A percentile compares a stretch with the other conserved stretches of the same genome.
phyloP scores from a whole-genome alignment of 2,888 invertebrate species.

The Nipponacmea schrenckii region DNA sequence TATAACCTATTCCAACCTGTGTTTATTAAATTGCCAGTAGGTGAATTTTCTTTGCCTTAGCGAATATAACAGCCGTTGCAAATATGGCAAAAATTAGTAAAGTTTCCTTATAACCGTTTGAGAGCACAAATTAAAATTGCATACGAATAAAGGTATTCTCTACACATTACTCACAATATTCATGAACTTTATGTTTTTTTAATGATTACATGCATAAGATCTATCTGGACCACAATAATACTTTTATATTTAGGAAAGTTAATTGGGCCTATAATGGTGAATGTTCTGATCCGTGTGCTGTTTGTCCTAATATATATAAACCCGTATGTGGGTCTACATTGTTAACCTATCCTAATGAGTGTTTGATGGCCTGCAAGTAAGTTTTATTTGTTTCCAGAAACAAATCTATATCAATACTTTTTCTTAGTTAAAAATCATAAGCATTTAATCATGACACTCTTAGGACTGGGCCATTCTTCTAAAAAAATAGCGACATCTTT shows the following conservation, averaged over 20 bases:
- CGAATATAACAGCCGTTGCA: too few relatives aligned
- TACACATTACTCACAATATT: not conserved
- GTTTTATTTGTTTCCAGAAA: not conserved
- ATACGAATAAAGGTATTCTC: too few relatives aligned
- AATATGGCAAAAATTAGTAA: too few relatives aligned
- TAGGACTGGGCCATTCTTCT: too few relatives aligned
- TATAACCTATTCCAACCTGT: slow-evolving; percentile 20
- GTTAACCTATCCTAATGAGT: slow-evolving; percentile 21
- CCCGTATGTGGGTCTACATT: slow-evolving; percentile 19
- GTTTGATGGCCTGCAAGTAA: slow-evolving; percentile 19
- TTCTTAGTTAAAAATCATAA: too few relatives aligned
- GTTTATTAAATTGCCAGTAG: slow-evolving; percentile 19
- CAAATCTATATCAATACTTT: too few relatives aligned
- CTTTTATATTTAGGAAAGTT: slow-evolving; percentile 6
- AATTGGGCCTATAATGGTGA: slow-evolving; percentile 15
- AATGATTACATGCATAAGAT: too few relatives aligned
- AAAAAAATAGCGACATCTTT: too few relatives aligned
- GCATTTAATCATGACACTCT: too few relatives aligned
- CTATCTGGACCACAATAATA: not conserved
- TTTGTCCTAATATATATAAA: slow-evolving; percentile 20
- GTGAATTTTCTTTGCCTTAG: not conserved
- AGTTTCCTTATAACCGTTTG: too few relatives aligned
- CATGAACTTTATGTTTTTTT: not conserved
- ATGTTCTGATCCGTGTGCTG: slow-evolving; percentile 14
- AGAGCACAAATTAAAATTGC: too few relatives aligned